Evolutionary conservation across 2,113 vertebrate genomes (phyloP), one percentile per base, ranked within the genome.

Genomic region (Oophaga pumilio): DNA sequence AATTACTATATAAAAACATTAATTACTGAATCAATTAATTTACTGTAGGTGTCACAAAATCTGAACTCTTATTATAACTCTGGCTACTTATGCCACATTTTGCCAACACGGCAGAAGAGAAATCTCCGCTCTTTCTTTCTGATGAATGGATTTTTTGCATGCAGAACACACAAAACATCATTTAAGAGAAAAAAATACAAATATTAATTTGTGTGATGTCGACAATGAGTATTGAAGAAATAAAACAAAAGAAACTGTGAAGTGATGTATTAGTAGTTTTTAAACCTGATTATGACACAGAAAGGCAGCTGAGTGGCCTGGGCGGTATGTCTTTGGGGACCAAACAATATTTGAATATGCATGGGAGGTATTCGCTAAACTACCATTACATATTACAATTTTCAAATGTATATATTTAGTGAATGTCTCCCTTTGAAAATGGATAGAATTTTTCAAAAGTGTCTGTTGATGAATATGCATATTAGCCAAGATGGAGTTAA

Each of bases 401-500:
- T 10, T 28, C 11, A 11, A 43, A 26, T 28, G 60, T 28, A 14
- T 10, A 52, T 1, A 49, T 77, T 84, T 88, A 84, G 59, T 84
- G 71, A 88, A 88, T 57, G 15, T 56, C 87, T 76, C 69, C 71
- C 18, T 77, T 26, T 20, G 69, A 22, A 22, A 73, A 91, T 0
- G 33, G 79, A 89, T 89, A 88, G 86, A 88, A 85, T 82, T 64
- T 68, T 91, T 18, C 87, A 52, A 85, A 89, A 85, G 76, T 0
- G 66, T n/a, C n/a, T 81, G 89, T 89, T 90, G 90, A 92, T 92
- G 92, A 91, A 92, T 89, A 90, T 91, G 89, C 83, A 89, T 90
- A 91, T 91, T 91, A 91, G 91, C 91, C 89, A 91, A 91, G 89
- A 93, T 91, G 91, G 91, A 88, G 89, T 87, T 86, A 91, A 89